phyloP scores from a whole-genome alignment of 2,113 vertebrate species.

The Bombycilla garrulus region DNA sequence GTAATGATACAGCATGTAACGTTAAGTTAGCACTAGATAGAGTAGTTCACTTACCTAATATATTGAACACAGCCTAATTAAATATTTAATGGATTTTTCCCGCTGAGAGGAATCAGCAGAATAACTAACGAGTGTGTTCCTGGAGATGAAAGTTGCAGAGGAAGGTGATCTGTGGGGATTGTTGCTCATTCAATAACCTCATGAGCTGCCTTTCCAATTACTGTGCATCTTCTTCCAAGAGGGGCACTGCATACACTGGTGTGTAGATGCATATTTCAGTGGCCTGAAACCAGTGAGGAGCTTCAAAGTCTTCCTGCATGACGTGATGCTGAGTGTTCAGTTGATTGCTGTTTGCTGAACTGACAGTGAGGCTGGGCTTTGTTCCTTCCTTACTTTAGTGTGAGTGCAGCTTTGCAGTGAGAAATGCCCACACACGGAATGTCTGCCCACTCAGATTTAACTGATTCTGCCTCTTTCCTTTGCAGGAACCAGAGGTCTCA shows the following conservation, averaged over 20 bases:
- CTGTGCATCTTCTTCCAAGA: not conserved
- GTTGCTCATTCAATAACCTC: not conserved
- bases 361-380: not conserved
- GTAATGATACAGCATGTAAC: not conserved
- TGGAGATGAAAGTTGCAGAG: not conserved
- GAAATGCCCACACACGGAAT: not conserved
- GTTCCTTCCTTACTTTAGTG: not conserved
- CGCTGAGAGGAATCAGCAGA: slow-evolving; percentile 8
- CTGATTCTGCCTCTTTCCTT: not conserved
- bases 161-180: not conserved
- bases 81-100: slow-evolving; percentile 45
- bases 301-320: not conserved
- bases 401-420: not conserved
- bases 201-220: not conserved
- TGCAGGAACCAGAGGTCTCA: not conserved
- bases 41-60: slow-evolving; percentile 23
- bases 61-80: slow-evolving; percentile 25
- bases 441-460: not conserved
- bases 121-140: not conserved
- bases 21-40: not conserved
- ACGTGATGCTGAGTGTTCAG: not conserved
- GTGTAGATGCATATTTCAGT: not conserved
- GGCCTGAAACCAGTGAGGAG: not conserved
- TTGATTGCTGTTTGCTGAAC: not conserved
- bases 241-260: not conserved